Evolutionary conservation across 2,888 invertebrate genomes (phyloP), one percentile per base, ranked within the genome.

Genomic region (Chydorus sphaericus): DNA sequence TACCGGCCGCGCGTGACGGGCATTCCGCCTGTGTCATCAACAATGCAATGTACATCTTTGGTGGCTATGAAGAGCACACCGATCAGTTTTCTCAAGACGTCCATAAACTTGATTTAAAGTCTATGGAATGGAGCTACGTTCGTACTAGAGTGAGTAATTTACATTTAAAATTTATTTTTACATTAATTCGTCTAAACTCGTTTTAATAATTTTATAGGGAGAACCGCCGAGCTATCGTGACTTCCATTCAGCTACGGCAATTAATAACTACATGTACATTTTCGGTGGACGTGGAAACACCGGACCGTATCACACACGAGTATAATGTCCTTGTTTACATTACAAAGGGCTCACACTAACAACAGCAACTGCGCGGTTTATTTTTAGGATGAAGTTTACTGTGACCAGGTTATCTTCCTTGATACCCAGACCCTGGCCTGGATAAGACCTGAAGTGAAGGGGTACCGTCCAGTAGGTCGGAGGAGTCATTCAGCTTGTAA

Each of bases 401-500:
- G 83, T 63, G 80, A 84, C 57, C 77, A 82, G 66, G 76, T 90
- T 44, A 80, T 63, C 63, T 69, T 61, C 67, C 73, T 88, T 60
- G 84, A 93, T 70, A 80, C 85, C 58, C 70, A 72, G 56, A 77
- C 77, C 28, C 76, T 78, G 57, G 75, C 74, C 54, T 93, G 92
- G 92, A 71, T 73, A 66, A 74, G 68, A 60, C 79, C 77, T 31
- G 71, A 66, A 60, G 79, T 75, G 58, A 70, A 70, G 48, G 86
- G 85, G 3, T 72, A 75, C 52, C 60, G 63, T 14, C 92, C 92
- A 3, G 73, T 78, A 56, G 90, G 91, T 36, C 74, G 93, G 60
- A 75, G 93, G 50, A 91, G 90, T 69, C 92, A 93, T 73, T 91
- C 92, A 60, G 85, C 90, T 63, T 91, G 89, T 89, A 75, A 78